phyloP scores from a whole-genome alignment of 2,113 vertebrate species.

The Hystrix cristata region DNA sequence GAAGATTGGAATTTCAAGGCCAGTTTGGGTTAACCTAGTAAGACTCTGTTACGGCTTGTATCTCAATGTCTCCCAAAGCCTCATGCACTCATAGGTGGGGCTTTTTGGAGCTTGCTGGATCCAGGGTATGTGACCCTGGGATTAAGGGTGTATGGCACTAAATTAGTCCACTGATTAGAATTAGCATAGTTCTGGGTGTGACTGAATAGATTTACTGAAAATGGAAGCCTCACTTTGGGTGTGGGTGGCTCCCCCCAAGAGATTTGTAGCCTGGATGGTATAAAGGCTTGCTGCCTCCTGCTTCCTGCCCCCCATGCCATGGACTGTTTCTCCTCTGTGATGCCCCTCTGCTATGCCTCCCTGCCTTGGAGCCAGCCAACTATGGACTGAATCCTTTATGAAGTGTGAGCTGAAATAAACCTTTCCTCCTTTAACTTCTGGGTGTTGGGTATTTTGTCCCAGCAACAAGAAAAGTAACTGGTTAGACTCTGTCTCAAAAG shows the following conservation, averaged over 20 bases:
- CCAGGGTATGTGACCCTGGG: background rate
- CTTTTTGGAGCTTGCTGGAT: background rate
- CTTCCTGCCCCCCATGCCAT: background rate
- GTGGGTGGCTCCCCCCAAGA: background rate
- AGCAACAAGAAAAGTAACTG: background rate
- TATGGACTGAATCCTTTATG: background rate
- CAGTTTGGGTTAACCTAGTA: background rate
- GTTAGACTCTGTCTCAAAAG: background rate
- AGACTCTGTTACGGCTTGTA: background rate
- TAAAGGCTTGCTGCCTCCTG: background rate
- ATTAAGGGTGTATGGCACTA: background rate
- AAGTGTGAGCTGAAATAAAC: background rate
- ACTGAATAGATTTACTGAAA: background rate
- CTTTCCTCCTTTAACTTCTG: background rate
- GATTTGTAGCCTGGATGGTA: background rate
- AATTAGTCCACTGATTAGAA: background rate
- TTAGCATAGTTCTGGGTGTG: background rate
- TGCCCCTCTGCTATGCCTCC: background rate
- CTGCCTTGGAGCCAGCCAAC: background rate
- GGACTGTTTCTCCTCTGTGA: background rate
- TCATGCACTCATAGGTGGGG: background rate
- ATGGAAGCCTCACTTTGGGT: background rate
- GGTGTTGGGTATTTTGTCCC: background rate
- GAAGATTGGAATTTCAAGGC: background rate
- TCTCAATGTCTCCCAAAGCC: background rate